Evolutionary conservation across 2,888 invertebrate genomes (phyloP).

Genomic region (Dioctria linearis): DNA sequence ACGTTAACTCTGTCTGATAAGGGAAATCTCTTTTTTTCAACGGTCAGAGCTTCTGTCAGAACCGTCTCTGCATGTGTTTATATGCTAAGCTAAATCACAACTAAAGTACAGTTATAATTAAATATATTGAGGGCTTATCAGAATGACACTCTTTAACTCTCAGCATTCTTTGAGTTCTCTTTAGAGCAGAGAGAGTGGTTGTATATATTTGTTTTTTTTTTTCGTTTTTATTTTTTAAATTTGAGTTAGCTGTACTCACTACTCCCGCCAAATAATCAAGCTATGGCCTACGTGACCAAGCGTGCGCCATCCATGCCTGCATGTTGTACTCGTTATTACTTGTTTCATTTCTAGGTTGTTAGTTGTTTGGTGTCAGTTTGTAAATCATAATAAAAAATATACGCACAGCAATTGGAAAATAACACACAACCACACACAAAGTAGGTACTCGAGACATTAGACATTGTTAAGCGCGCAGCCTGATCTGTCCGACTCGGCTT

Average conservation of each 20-base stretch:
- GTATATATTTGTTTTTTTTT: too few relatives aligned
- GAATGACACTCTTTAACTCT: too few relatives aligned
- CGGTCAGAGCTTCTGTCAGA: too few relatives aligned
- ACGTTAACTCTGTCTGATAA: too few relatives aligned
- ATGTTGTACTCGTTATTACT: slow-evolving; percentile 45
- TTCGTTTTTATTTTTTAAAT: too few relatives aligned
- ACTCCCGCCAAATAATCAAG: background rate
- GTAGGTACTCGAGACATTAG: background rate
- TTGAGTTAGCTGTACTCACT: background rate
- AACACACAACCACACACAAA: background rate
- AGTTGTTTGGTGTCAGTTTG: slow-evolving; percentile 49
- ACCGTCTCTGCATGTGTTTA: too few relatives aligned
- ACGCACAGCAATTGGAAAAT: slow-evolving; percentile 33
- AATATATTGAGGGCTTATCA: too few relatives aligned
- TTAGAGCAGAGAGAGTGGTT: too few relatives aligned
- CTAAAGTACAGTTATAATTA: too few relatives aligned
- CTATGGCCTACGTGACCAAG: slow-evolving; percentile 53
- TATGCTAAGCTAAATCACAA: too few relatives aligned
- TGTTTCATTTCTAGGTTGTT: slow-evolving; percentile 54
- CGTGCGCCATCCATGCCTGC: slow-evolving; percentile 41
- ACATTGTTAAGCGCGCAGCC: slow-evolving; percentile 3
- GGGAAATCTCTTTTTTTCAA: too few relatives aligned
- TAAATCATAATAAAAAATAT: slow-evolving; percentile 43
- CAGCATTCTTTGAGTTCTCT: too few relatives aligned
- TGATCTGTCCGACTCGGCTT: background rate